Evolutionary conservation across 2,888 invertebrate genomes (phyloP), one percentile per base, ranked within the genome.

Genomic region (Acheta domesticus): DNA sequence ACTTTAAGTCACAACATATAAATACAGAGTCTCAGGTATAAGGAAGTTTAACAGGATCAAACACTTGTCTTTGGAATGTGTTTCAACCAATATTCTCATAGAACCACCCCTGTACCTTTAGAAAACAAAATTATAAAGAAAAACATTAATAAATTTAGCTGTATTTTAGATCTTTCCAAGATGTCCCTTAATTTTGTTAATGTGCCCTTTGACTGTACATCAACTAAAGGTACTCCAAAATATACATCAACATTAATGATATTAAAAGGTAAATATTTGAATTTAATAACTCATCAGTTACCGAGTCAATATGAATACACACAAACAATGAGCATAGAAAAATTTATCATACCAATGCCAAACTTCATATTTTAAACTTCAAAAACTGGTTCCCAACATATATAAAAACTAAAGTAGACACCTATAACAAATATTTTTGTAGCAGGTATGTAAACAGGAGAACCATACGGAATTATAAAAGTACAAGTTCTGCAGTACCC

Each of bases 1-100:
- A 78, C 73, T 85, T 83, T 87, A 87, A 85, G 86, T 86, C 86
- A 87, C 87, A 88, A 87, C 87, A 87, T 87, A 87, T 87, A 87
- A 87, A 79, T 82, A 80, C 80, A 79, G 80, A 81, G 76, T 74
- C 77, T 77, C 75, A 75, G 79, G 74, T 81, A 78, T 76, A 79
- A 76, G 79, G 79, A 79, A 79, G 80, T 48, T 77, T 75, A 79
- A 80, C 79, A 80, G 77, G 76, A 74, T 81, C 77, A 75, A 80
- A 80, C 79, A 87, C 87, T 85, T 86, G 85, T 86, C 79, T 82
- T 80, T 82, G 81, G 81, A 81, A 82, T 81, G 82, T 82, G 80
- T 79, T 23, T 78, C 77, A 36, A 76, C 79, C 75, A 75, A 36
- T 77, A 80, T 75, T 74, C 73, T 62, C 62, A 62, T 62, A 62